phyloP scores from a whole-genome alignment of 2,888 invertebrate species.

The Pristionchus exspectatus region DNA sequence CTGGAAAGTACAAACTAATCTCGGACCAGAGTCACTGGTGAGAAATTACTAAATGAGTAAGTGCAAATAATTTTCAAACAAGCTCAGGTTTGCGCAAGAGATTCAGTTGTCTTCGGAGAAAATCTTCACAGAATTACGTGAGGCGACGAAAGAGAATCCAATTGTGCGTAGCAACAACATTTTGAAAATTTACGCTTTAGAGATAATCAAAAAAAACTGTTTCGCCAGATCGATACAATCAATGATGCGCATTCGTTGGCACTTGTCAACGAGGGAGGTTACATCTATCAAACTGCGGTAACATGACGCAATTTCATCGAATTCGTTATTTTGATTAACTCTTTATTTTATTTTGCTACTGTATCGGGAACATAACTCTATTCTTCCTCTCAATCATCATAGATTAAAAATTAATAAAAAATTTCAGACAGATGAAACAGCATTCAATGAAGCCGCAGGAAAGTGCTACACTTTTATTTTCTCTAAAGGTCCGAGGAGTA shows the following conservation, averaged over 20 bases:
- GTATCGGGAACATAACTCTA: too few species aligned
- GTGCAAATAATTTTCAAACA: background rate
- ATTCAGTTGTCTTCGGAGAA: background rate
- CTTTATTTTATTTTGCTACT: background rate
- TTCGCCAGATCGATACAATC: conserved; percentile 12
- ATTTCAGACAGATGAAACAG: background rate
- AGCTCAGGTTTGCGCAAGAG: conserved; percentile 39
- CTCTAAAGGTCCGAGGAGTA: conserved; percentile 15
- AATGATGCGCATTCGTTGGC: background rate
- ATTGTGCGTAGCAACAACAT: too few species aligned
- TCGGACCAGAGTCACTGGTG: conserved; percentile 25
- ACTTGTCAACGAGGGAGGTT: background rate
- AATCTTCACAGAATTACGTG: background rate
- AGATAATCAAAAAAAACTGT: too few species aligned
- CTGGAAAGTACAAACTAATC: background rate
- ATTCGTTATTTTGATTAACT: background rate
- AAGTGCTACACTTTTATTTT: conserved; percentile 35
- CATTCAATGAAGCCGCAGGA: background rate
- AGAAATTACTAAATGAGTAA: too few species aligned
- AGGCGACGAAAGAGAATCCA: conserved; percentile 3
- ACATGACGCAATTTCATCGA: too few species aligned
- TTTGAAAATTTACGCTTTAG: too few species aligned
- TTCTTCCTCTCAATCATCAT: too few species aligned
- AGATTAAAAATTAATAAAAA: too few species aligned
- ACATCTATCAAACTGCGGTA: conserved; percentile 16